phyloP scores from a whole-genome alignment of 64 coral and sea anemone species.

The Actinia equina region DNA sequence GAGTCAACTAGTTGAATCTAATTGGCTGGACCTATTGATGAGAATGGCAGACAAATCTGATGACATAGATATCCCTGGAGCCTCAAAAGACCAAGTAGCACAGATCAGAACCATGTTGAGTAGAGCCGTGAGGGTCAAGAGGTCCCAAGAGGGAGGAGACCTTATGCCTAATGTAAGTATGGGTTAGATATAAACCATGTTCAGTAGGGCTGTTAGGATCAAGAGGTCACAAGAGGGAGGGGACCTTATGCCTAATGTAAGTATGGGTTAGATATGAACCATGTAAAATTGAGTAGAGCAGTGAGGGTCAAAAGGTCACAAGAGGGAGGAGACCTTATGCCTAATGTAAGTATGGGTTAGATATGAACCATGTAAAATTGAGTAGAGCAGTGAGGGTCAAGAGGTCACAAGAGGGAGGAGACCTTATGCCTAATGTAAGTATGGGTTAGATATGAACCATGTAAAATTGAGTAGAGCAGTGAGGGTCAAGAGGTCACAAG shows the following conservation, averaged over 20 bases:
- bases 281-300: constrained; percentile 45
- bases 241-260: constrained; percentile 89
- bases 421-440: constrained; percentile 88
- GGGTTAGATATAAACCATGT: background rate
- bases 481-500: constrained; percentile 56
- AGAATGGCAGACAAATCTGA: constrained; percentile 57
- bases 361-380: background rate
- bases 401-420: constrained; percentile 57
- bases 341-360: constrained; percentile 43
- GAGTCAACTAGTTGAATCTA: constrained; percentile 58
- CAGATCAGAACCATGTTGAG: constrained; percentile 77
- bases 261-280: background rate
- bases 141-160: constrained; percentile 70
- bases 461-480: constrained; percentile 50
- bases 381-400: constrained; percentile 62
- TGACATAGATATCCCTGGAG: background rate
- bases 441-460: background rate
- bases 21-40: constrained; percentile 64
- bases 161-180: constrained; percentile 82
- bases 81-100: constrained; percentile 37
- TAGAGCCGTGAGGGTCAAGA: constrained; percentile 58
- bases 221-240: constrained; percentile 59
- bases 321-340: constrained; percentile 67
- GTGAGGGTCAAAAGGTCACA: constrained; percentile 58
- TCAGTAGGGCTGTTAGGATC: constrained; percentile 67